Evolutionary conservation across 1,140 invertebrate genomes (phyloP), one percentile per base, ranked within the genome.

Genomic region (Tetramorium simillimum): DNA sequence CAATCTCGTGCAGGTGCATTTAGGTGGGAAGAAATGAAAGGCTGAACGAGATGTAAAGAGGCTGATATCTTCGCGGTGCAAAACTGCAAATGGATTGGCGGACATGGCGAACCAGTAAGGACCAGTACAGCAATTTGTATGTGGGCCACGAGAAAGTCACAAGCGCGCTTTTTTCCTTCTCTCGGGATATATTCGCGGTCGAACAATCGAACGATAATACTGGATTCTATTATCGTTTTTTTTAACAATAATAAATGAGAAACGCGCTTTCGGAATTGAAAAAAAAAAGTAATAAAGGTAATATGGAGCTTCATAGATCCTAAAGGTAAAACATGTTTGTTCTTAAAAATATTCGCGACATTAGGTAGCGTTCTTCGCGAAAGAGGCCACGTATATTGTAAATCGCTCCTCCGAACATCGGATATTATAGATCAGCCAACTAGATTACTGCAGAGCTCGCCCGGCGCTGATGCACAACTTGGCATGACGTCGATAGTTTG

Each of bases 121-220:
- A 90, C 78, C 90, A 88, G 90, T 92, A 85, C 87, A 85, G 70
- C 78, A 73, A 87, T 88, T 91, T 89, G 90, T 92, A 94, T 93
- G 93, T 94, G 91, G 93, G 93, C 92, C 93, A 94, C 91, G 93
- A 93, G 93, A 94, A 94, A 94, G 93, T 93, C 91, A 86, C 88
- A 88, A 86, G 88, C 88, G 88, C 89, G 90, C 90, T 91, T 92
- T 92, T 93, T 88, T 87, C 86, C 87, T 77, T 43, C 10, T 40
- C 51, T 81, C 82, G 84, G 70, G 80, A 85, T 69, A 65, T 77
- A 80, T 86, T 90, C 76, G 51, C 89, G 60, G 56, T 33, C 72
- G 80, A 65, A 46, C 49, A 40, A 56, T 72, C 7, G 1, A 21
- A 2, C 43, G 12, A 46, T 2, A 6, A 28, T 53, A 10, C 18